These are phyloP conservation scores for Thera britannica DNA, from an alignment of 2,888 invertebrate genomes.

Conservation along the genomic window DNA sequence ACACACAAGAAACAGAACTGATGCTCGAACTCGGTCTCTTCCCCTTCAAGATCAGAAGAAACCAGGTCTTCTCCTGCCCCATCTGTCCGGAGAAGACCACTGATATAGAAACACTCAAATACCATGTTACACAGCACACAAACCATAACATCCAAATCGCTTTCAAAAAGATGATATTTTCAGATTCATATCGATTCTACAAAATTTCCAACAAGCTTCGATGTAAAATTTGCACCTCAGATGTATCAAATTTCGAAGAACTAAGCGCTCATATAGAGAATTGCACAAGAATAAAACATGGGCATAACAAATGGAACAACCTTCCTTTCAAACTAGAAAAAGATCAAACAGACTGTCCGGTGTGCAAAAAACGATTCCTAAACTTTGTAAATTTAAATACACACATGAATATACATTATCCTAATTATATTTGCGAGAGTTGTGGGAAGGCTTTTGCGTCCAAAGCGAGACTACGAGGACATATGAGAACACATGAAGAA, in stretches of 20 bases:
- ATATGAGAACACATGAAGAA: conserved; percentile 81
- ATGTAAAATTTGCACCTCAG: conserved; percentile 70
- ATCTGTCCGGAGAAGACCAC: conserved; percentile 66
- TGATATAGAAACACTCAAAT: conserved; percentile 62
- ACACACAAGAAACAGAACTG: conserved; percentile 59
- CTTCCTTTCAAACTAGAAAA: conserved; percentile 77
- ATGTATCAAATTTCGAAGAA: conserved; percentile 60
- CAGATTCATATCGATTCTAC: conserved; percentile 65
- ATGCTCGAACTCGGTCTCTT: conserved; percentile 68
- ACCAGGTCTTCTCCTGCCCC: conserved; percentile 60
- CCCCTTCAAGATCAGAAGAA: conserved; percentile 72
- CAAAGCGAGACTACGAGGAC: conserved; percentile 75
- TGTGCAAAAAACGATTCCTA: conserved; percentile 72
- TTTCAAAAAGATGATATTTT: conserved; percentile 71
- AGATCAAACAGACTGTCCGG: conserved; percentile 74
- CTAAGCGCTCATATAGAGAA: conserved; percentile 63
- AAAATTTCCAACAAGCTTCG: conserved; percentile 53
- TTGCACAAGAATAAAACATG: conserved; percentile 59
- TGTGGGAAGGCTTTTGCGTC: conserved; percentile 84
- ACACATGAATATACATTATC: conserved; percentile 82
- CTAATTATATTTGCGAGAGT: conserved; percentile 79
- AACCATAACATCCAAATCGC: conserved; percentile 63
- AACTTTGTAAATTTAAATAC: conserved; percentile 76
- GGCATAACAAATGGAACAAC: conserved; percentile 60
- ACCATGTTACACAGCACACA: conserved; percentile 63